Evolutionary conservation across 2,797 vertebrate genomes (phyloP).

Genomic region (Malacoraja senta): DNA sequence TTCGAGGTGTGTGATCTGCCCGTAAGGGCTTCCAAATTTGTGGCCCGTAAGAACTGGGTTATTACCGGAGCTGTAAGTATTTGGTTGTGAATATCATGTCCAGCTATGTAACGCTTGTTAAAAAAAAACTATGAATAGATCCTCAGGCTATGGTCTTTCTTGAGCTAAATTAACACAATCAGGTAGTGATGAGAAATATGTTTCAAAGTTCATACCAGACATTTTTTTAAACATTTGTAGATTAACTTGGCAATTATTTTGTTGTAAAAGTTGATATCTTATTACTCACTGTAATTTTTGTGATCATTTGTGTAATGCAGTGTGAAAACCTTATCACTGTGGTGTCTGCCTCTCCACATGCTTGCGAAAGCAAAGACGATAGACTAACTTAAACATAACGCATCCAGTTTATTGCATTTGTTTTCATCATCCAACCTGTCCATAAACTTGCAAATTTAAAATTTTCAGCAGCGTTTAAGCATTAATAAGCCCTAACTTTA

Average conservation of each 20-base stretch:
- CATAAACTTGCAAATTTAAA: not conserved
- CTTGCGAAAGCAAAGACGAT: not conserved
- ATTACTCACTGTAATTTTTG: not conserved
- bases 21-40: slow-evolving; percentile 92
- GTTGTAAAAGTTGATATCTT: not conserved
- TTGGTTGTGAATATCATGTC: not conserved
- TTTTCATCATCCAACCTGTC: not conserved
- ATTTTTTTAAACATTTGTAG: not conserved
- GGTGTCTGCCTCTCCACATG: not conserved
- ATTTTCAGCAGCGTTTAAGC: not conserved
- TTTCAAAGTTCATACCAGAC: not conserved
- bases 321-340: not conserved
- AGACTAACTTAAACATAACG: not conserved
- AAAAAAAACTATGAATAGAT: not conserved
- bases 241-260: not conserved
- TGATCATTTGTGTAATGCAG: not conserved
- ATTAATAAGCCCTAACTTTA: not conserved
- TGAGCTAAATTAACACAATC: not conserved
- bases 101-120: too few relatives aligned
- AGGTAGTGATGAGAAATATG: not conserved
- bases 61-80: slow-evolving; percentile 90
- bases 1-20: slow-evolving; percentile 96
- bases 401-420: not conserved
- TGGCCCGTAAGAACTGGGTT: slow-evolving; percentile 96
- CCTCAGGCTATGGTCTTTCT: not conserved